These are phyloP conservation scores for Caloenas nicobarica DNA, from an alignment of 2,113 vertebrate genomes.

Conservation along the genomic window DNA sequence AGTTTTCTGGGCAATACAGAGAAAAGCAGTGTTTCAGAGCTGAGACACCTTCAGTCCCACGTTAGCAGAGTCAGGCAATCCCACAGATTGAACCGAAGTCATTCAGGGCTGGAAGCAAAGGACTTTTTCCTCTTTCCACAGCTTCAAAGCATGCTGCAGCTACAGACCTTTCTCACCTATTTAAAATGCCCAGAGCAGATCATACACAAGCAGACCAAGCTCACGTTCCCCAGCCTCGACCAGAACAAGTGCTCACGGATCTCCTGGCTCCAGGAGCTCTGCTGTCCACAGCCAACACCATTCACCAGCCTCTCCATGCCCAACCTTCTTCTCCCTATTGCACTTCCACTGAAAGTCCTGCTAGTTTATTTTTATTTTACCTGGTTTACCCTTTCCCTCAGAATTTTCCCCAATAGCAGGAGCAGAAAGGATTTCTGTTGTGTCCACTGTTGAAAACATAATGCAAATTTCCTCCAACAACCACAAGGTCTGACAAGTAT, in stretches of 20 bases:
- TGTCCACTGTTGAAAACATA: neutral
- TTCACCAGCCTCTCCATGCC: neutral
- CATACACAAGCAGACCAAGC: rapidly evolving
- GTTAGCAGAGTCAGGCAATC: neutral
- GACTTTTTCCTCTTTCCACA: neutral
- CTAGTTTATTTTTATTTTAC: neutral
- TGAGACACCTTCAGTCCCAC: neutral
- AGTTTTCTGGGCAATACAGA: neutral
- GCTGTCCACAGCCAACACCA: neutral
- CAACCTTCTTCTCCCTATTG: neutral
- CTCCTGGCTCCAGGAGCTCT: neutral
- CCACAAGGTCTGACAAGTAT: neutral
- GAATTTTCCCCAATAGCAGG: neutral
- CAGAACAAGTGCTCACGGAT: neutral
- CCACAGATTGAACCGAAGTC: neutral
- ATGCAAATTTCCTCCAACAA: neutral
- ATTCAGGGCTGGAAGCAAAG: neutral
- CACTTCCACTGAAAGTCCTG: neutral
- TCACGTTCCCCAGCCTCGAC: neutral
- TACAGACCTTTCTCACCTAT: neutral
- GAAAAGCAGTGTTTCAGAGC: neutral
- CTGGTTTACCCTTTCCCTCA: neutral
- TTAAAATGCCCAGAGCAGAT: neutral
- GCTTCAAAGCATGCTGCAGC: rapidly evolving
- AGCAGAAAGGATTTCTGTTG: neutral